Conservation (phyloP, 2,113 vertebrate genomes). For the Tachysurus fulvidraco region DNA sequence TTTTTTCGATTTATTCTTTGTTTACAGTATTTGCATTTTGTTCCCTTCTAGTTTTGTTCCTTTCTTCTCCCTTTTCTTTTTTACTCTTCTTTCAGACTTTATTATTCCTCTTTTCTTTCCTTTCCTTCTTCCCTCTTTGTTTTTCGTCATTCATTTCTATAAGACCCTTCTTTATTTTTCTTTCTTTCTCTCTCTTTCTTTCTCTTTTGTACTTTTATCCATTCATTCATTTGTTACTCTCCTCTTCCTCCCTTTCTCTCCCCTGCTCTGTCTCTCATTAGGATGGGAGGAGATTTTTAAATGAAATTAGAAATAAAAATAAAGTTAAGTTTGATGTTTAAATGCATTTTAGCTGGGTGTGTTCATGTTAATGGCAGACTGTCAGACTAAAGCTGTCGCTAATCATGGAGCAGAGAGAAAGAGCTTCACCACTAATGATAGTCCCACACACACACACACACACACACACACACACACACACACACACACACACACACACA, state of each 20-base stretch:
- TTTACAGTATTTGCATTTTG: neutral
- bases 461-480: conserved; percentile 23
- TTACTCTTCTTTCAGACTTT: neutral
- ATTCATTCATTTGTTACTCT: neutral
- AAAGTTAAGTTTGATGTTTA: neutral
- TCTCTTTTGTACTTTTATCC: neutral
- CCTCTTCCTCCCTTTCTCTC: neutral
- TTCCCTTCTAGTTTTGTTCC: neutral
- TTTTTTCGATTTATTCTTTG: no score
- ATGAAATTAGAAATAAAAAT: conserved; percentile 25
- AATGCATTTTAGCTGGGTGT: conserved; percentile 13
- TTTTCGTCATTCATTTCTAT: neutral
- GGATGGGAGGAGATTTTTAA: conserved; percentile 6
- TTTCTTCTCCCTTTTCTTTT: neutral
- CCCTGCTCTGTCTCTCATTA: neutral
- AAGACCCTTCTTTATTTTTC: neutral
- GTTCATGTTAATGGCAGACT: conserved; percentile 2
- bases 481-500: conserved; percentile 10
- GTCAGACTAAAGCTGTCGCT: conserved; percentile 17
- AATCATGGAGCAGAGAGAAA: conserved; percentile 47
- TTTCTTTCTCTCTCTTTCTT: neutral
- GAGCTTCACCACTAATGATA: conserved; percentile 44
- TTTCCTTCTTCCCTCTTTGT: neutral
- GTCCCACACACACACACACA: conserved; percentile 15
- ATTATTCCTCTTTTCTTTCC: neutral